Base-by-base conservation (phyloP, 2,888 invertebrate species). In the Cyrtodaria siliqua region DNA sequence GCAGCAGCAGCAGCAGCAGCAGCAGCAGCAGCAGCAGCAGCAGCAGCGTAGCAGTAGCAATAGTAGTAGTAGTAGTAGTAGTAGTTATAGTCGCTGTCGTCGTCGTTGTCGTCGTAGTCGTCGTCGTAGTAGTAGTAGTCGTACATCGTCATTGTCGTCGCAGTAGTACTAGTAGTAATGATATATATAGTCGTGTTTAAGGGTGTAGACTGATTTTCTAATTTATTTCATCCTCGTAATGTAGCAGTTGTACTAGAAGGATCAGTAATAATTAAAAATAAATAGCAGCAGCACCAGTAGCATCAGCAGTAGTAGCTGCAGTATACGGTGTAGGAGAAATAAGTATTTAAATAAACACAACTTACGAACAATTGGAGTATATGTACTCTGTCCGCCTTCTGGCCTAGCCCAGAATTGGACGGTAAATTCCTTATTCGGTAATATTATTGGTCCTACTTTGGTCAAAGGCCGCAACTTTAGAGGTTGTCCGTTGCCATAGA, bases 361-460 rank as follows among this genome's bases (percentile, higher is more conserved):
- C 87, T 85, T 81, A 90, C 90, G 88, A 24, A 90, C 52, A 23
- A 90, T 86, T 1, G 83, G 80, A 0, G 84, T 84, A 16, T 80
- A 83, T 56, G 84, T 77, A 42, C 66, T 38, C 60, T 90, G 90
- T 0, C 90, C 90, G 14, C 90, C 90, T 61, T 90, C 90, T 2
- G 89, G 87, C 53, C 85, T 83, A 16, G 89, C 66, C 90, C 88
- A 89, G 14, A 88, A 59, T 68, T 86, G 86, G 3, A 88, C 72
- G 4, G 88, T 87, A 68, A 90, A 90, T 8, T 66, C 69, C 14
- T 71, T 64, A 27, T 72, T 67, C 0, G 89, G 87, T 14, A 86
- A 50, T 0, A 44, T 44, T 14, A 74, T 53, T 12, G 66, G 52
- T 0, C 74, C 67, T 20, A 60, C 62, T 23, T 78, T 72, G 9